Conservation (phyloP, 2,797 vertebrate species). For the Sciurus vulgaris region DNA sequence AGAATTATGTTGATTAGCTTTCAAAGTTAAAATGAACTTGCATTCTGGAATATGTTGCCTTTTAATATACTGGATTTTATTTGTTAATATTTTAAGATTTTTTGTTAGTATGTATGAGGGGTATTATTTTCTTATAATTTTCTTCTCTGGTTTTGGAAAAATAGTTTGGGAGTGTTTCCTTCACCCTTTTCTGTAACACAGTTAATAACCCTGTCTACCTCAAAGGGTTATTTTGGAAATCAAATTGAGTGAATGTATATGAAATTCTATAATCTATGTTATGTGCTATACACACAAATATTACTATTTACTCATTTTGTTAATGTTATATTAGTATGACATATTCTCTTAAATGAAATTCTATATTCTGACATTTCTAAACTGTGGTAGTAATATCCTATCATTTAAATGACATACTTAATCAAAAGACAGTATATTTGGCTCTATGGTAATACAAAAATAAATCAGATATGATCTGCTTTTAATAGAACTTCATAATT, state of each 20-base stretch:
- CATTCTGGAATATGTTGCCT: background rate
- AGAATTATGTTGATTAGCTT: background rate
- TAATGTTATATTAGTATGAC: background rate
- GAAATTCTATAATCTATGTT: background rate
- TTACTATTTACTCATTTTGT: background rate
- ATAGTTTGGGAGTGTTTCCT: background rate
- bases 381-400: background rate
- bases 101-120: background rate
- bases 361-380: constrained; percentile 4
- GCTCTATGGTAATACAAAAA: background rate
- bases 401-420: background rate
- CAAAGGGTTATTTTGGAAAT: background rate
- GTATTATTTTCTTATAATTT: background rate
- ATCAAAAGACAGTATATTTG: constrained; percentile 35
- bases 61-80: background rate
- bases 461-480: background rate
- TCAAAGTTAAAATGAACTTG: background rate
- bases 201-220: background rate
- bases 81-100: background rate
- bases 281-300: background rate
- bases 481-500: background rate
- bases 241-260: background rate
- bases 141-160: constrained; percentile 44
- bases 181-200: background rate
- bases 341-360: constrained; percentile 7